These are phyloP conservation scores for Sebastes wilsoni DNA, from an alignment of 2,797 vertebrate genomes.

Conservation along the genomic window DNA sequence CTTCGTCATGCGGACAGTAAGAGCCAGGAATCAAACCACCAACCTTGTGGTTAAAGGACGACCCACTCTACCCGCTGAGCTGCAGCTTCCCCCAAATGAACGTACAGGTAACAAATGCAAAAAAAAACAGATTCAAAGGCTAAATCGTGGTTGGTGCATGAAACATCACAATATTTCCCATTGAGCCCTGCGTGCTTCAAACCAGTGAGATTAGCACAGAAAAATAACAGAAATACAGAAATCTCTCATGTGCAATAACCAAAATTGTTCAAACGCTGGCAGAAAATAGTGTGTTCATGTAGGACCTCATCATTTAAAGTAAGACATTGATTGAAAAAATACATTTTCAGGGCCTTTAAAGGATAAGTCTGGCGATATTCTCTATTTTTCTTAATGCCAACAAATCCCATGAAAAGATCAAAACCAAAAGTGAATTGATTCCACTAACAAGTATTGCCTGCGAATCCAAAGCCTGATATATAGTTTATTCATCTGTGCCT, in stretches of 20 bases:
- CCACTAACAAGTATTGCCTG: not conserved
- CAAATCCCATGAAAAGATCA: not conserved
- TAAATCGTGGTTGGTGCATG: not conserved
- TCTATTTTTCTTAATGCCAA: no score
- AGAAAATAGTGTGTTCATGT: not conserved
- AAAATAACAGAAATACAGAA: not conserved
- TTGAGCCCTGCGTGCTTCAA: not conserved
- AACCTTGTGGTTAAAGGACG: no score
- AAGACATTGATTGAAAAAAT: not conserved
- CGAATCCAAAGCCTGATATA: not conserved
- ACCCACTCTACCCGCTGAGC: no score
- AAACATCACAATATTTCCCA: not conserved
- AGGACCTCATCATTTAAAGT: not conserved
- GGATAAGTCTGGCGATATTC: not conserved
- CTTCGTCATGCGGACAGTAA: no score
- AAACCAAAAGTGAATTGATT: not conserved
- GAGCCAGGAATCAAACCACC: no score
- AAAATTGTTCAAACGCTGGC: not conserved
- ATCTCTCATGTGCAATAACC: not conserved
- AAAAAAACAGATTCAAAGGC: not conserved
- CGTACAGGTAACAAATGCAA: not conserved
- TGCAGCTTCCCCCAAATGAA: fast-evolving
- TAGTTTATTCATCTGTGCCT: not conserved
- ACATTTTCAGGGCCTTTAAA: not conserved
- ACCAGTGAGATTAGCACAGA: not conserved